These are phyloP conservation scores for Isurus oxyrinchus DNA, from an alignment of 2,113 vertebrate genomes.

Conservation along the genomic window DNA sequence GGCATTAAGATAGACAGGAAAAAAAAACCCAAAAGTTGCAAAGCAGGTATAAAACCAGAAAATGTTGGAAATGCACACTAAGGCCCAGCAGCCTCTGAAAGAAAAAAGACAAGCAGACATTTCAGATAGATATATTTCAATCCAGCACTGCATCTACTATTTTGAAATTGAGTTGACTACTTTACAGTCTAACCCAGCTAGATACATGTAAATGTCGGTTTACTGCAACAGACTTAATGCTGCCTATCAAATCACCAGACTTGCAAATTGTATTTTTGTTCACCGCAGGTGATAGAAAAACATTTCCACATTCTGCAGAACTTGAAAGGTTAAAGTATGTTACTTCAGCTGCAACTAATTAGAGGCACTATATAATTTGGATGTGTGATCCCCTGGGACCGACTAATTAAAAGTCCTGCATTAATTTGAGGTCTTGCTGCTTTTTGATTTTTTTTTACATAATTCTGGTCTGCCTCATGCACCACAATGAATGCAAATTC, in stretches of 20 bases:
- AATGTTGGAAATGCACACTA: background rate
- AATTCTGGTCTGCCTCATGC: background rate
- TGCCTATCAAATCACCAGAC: background rate
- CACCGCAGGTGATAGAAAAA: background rate
- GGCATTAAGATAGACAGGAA: no score
- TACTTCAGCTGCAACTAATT: background rate
- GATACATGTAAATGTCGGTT: background rate
- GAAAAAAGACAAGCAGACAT: background rate
- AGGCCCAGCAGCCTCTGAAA: background rate
- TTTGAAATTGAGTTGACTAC: background rate
- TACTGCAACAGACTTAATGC: background rate
- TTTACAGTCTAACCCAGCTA: background rate
- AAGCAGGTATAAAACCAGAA: background rate
- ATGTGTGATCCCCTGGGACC: background rate
- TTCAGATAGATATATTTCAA: background rate
- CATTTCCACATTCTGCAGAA: background rate
- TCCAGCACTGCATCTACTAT: background rate
- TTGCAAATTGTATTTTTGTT: background rate
- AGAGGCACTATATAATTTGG: background rate
- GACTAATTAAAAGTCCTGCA: background rate
- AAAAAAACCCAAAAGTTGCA: background rate
- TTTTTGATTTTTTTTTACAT: background rate
- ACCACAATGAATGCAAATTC: background rate
- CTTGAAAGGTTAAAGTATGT: constrained; percentile 14
- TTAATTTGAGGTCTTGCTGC: background rate